Evolutionary conservation across 1,140 invertebrate species (phyloP).

Genomic region (Doryteuthis pealeii): DNA sequence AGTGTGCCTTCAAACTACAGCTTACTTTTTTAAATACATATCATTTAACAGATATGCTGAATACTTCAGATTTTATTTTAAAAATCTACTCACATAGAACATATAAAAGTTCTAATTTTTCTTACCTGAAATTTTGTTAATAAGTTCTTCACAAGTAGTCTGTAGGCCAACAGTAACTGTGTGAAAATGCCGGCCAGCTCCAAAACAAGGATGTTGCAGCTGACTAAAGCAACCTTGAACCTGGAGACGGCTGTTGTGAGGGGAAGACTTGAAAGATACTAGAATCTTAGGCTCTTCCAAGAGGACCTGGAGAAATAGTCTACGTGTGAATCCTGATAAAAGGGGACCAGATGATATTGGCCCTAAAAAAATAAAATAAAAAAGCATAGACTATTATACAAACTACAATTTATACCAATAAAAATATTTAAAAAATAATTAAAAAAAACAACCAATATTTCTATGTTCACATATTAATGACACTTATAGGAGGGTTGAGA

Average conservation of each 20-base stretch:
- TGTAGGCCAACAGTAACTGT: slow-evolving; percentile 74
- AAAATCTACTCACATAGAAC: no score
- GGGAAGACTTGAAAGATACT: slow-evolving; percentile 65
- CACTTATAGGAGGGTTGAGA: no score
- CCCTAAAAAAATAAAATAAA: slow-evolving; percentile 16
- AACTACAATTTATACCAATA: no score
- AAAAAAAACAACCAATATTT: no score
- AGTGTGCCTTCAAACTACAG: no score
- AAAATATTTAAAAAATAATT: no score
- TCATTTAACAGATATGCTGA: no score
- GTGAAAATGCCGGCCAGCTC: slow-evolving; percentile 67
- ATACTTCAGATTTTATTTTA: no score
- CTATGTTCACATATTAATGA: no score
- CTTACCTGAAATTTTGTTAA: slow-evolving; percentile 65
- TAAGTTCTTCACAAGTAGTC: slow-evolving; percentile 69
- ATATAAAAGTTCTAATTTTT: no score
- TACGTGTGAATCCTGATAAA: slow-evolving; percentile 83
- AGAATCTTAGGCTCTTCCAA: slow-evolving; percentile 82
- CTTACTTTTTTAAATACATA: no score
- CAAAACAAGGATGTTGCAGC: slow-evolving; percentile 57
- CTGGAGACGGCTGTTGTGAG: slow-evolving; percentile 23
- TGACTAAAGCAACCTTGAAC: slow-evolving; percentile 18
- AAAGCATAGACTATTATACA: no score
- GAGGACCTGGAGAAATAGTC: slow-evolving; percentile 80
- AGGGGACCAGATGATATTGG: slow-evolving; percentile 51